phyloP scores from a whole-genome alignment of 1,140 invertebrate species.

The Tetramorium simillimum region DNA sequence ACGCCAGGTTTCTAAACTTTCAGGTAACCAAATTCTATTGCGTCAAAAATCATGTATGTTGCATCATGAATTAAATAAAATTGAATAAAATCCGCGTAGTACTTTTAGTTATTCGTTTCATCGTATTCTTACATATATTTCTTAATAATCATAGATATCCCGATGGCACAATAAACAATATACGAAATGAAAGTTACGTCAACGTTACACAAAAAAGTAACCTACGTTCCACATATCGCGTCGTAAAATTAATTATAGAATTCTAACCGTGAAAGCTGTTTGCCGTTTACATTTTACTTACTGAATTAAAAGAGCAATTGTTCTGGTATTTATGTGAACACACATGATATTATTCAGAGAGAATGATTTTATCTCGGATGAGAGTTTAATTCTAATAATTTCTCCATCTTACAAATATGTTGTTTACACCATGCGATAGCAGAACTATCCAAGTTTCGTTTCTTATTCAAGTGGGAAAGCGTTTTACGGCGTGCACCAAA shows the following conservation, averaged over 20 bases:
- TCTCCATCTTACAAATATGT: slow-evolving; percentile 1
- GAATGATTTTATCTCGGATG: background rate
- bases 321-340: background rate
- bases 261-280: background rate
- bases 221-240: background rate
- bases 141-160: background rate
- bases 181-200: background rate
- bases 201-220: background rate
- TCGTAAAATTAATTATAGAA: slow-evolving; percentile 10
- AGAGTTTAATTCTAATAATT: slow-evolving; percentile 11
- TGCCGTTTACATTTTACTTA: slow-evolving; percentile 37
- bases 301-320: slow-evolving; percentile 19
- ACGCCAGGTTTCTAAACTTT: slow-evolving; percentile 22
- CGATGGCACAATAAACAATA: background rate
- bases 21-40: slow-evolving; percentile 1
- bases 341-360: background rate
- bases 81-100: background rate
- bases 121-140: background rate
- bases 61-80: slow-evolving; percentile 19
- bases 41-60: background rate
- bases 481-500: slow-evolving; percentile 53
- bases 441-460: slow-evolving; percentile 12
- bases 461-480: slow-evolving; percentile 31
- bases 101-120: background rate
- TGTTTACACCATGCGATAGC: background rate